A percentile compares a stretch with the other conserved stretches of the same genome.
Conservation (phyloP, 2,797 vertebrate genomes). For the Halcyon chelicuti region DNA sequence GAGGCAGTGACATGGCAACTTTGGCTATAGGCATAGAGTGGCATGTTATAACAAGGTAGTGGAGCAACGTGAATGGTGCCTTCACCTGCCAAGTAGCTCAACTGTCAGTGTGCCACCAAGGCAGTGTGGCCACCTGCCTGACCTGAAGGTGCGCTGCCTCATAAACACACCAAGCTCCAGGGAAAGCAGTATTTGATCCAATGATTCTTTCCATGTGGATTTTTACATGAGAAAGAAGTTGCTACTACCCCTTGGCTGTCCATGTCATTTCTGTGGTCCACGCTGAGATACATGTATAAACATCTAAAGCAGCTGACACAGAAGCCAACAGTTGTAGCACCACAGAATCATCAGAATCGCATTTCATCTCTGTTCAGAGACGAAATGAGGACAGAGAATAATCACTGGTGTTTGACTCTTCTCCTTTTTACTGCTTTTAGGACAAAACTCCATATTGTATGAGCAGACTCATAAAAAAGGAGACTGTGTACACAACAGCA, state of each 20-base stretch:
- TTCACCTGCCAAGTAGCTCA: not conserved
- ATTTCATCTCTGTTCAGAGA: not conserved
- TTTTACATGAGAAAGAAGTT: not conserved
- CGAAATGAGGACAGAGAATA: not conserved
- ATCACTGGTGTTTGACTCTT: not conserved
- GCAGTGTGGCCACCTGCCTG: not conserved
- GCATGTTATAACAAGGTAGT: not conserved
- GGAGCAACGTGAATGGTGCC: fast-evolving
- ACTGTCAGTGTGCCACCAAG: not conserved
- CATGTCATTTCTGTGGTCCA: not conserved
- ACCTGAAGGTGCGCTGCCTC: not conserved
- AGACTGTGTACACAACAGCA: not conserved
- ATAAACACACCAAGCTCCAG: not conserved
- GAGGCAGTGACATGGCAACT: not conserved
- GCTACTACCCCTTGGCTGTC: not conserved
- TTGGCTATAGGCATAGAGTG: not conserved
- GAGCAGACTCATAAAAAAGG: not conserved
- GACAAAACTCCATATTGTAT: not conserved
- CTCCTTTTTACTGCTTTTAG: not conserved
- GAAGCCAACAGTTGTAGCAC: not conserved
- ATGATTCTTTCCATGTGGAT: not conserved
- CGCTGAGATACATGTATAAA: not conserved
- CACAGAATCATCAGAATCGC: too few relatives aligned
- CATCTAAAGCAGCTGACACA: not conserved
- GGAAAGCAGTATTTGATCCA: not conserved